These are phyloP conservation scores for Lethenteron camtschaticum DNA, from an alignment of 2,113 vertebrate species.

Conservation along the genomic window DNA sequence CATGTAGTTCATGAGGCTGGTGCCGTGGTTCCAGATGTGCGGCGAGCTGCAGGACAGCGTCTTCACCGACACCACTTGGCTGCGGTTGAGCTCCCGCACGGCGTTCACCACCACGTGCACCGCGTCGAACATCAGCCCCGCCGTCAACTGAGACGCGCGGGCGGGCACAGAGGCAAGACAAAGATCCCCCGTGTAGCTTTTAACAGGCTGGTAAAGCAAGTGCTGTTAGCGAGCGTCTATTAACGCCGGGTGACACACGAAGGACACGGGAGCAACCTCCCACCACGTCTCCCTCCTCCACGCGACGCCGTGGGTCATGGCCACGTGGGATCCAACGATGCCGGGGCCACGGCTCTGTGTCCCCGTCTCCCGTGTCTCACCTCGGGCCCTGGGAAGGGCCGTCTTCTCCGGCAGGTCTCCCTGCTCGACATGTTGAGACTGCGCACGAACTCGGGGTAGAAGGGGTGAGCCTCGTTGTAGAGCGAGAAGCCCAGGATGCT, in stretches of 20 bases:
- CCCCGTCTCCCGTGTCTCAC: conserved; percentile 22
- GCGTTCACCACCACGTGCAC: conserved; percentile 63
- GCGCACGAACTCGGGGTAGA: not conserved
- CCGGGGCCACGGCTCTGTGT: too few relatives aligned
- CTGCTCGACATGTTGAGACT: conserved; percentile 22
- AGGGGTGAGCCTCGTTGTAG: not conserved
- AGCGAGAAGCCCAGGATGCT: conserved; percentile 2
- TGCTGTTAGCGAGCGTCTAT: too few relatives aligned
- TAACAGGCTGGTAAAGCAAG: too few relatives aligned
- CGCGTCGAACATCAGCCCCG: conserved; percentile 68
- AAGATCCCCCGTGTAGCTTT: not conserved
- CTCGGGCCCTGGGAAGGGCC: conserved; percentile 44
- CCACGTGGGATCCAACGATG: too few relatives aligned
- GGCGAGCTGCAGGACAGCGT: conserved; percentile 84
- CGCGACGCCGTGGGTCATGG: too few relatives aligned
- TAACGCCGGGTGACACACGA: too few relatives aligned
- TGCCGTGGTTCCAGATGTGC: conserved; percentile 92
- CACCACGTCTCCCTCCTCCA: too few relatives aligned
- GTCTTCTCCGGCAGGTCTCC: conserved; percentile 51
- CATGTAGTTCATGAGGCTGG: conserved; percentile 79
- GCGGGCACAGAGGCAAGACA: not conserved
- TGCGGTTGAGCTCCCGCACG: conserved; percentile 67
- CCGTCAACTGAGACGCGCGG: conserved; percentile 40
- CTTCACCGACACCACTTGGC: conserved; percentile 84
- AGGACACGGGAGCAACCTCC: too few relatives aligned